A percentile compares a stretch with the other conserved stretches of the same genome.
These are phyloP conservation scores for Ancistrus triradiatus DNA, from an alignment of 2,113 vertebrate species.

Conservation along the genomic window DNA sequence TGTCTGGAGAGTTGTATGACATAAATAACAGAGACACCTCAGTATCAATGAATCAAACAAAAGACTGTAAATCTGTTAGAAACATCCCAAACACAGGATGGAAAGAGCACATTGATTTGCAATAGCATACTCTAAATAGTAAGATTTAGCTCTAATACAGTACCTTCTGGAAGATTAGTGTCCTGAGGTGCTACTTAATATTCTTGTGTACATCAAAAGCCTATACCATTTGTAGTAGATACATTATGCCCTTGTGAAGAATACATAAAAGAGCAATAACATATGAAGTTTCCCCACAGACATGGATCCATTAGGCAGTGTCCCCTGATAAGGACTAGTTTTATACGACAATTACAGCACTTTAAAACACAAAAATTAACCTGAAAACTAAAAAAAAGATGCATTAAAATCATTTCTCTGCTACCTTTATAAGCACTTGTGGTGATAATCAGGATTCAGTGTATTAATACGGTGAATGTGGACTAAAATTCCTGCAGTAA, in stretches of 20 bases:
- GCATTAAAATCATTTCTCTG: background rate
- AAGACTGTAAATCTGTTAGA: too few relatives aligned
- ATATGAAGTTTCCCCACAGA: slow-evolving; percentile 12
- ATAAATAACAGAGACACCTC: too few relatives aligned
- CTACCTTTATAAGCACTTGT: background rate
- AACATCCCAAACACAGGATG: background rate
- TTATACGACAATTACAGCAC: slow-evolving; percentile 41
- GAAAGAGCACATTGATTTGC: too few relatives aligned
- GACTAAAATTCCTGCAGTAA: slow-evolving; percentile 28
- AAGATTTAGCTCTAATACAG: background rate
- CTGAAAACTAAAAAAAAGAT: too few relatives aligned
- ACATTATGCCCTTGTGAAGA: slow-evolving; percentile 34
- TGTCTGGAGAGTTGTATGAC: too few relatives aligned
- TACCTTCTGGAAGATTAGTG: too few relatives aligned
- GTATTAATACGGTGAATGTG: slow-evolving; percentile 40
- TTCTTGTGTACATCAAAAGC: too few relatives aligned
- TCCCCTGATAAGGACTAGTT: background rate
- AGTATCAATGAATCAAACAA: too few relatives aligned
- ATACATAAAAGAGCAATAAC: slow-evolving; percentile 57
- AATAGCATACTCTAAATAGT: too few relatives aligned
- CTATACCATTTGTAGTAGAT: too few relatives aligned
- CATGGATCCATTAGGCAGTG: background rate
- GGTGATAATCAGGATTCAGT: background rate
- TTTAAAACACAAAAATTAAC: slow-evolving; percentile 41
- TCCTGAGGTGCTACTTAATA: too few relatives aligned